Conservation (phyloP, 2,888 invertebrate species). For the Xanthia togata region DNA sequence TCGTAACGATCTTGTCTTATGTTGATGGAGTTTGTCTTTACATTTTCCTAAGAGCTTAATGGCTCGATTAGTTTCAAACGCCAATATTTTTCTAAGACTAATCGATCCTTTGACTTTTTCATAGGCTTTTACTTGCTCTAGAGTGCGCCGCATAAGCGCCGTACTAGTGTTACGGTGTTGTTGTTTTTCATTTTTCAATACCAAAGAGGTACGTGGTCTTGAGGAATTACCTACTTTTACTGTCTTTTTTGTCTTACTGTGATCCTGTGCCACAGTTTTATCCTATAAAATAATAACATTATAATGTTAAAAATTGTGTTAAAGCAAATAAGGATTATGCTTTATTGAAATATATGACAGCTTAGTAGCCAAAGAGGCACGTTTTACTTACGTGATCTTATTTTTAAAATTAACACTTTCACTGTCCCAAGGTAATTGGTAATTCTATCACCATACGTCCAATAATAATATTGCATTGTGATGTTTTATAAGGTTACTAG, state of each 20-base stretch:
- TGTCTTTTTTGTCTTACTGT: conserved; percentile 35
- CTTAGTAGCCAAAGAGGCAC: neutral
- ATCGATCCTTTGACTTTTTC: conserved; percentile 29
- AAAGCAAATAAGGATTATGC: neutral
- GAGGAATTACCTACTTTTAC: conserved; percentile 21
- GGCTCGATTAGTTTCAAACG: neutral
- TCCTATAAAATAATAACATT: conserved; percentile 68
- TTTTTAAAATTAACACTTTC: neutral
- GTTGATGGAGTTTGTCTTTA: conserved; percentile 58
- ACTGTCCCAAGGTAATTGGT: no score
- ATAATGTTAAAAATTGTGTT: conserved; percentile 5
- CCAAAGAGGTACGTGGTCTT: conserved; percentile 1
- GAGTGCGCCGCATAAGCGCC: neutral
- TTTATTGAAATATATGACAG: conserved; percentile 3
- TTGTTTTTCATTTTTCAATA: conserved; percentile 2
- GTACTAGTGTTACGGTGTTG: conserved; percentile 7
- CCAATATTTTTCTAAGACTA: neutral
- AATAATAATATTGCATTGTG: no score
- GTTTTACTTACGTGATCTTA: neutral
- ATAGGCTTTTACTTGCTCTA: conserved; percentile 38
- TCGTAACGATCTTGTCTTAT: conserved; percentile 17
- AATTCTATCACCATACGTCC: no score
- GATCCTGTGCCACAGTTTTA: conserved; percentile 50
- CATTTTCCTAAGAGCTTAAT: conserved; percentile 43
- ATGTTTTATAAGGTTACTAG: no score